phyloP scores from a whole-genome alignment of 2,888 invertebrate genomes.

The Perithous albicinctus region DNA sequence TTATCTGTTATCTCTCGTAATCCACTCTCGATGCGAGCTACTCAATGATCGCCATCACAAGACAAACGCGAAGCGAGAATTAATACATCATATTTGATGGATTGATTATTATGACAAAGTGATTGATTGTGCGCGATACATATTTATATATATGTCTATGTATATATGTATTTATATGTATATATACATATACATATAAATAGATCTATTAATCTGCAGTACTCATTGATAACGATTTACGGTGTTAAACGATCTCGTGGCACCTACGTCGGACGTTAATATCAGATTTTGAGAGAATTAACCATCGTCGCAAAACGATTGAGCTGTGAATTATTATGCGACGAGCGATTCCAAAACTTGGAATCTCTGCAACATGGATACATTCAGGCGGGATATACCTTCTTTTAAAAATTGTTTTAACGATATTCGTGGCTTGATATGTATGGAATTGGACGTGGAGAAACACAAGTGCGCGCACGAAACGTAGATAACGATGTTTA shows the following conservation, averaged over 20 bases:
- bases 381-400: neutral
- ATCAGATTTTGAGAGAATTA: neutral
- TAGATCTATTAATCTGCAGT: neutral
- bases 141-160: neutral
- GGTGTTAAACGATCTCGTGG: constrained; percentile 2
- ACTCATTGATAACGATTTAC: neutral
- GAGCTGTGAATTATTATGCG: neutral
- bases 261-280: neutral
- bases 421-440: neutral
- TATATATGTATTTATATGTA: neutral
- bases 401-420: neutral
- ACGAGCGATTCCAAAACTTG: neutral
- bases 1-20: neutral
- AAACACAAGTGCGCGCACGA: constrained; percentile 21
- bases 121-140: constrained; percentile 57
- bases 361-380: neutral
- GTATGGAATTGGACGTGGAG: neutral
- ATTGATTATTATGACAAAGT: constrained; percentile 47
- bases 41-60: neutral
- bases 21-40: neutral
- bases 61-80: constrained; percentile 1
- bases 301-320: neutral
- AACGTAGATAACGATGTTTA: neutral
- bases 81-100: constrained; percentile 37
- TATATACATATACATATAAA: neutral